phyloP scores from a whole-genome alignment of 2,888 invertebrate genomes.

The Pegoplata infirma region DNA sequence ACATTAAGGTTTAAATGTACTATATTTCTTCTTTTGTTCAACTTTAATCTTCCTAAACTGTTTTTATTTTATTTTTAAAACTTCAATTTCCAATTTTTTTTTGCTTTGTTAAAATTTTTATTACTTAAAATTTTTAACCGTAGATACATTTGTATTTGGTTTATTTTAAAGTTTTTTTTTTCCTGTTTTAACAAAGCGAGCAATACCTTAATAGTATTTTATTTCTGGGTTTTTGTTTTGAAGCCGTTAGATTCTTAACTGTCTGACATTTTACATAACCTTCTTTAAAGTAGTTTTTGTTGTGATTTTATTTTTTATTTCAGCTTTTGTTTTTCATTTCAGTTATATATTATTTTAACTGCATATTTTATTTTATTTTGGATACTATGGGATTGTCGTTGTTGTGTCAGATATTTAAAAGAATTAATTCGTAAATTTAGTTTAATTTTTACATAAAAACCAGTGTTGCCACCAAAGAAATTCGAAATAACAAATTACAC shows the following conservation, averaged over 20 bases:
- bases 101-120: conserved; percentile 10
- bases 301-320: conserved; percentile 13
- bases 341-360: conserved; percentile 34
- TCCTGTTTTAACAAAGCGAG: conserved; percentile 47
- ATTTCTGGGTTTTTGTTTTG: conserved; percentile 61
- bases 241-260: conserved; percentile 75
- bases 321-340: background rate
- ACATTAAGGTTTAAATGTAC: too few relatives aligned
- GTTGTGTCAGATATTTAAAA: conserved; percentile 2
- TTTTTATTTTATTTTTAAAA: background rate
- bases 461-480: too few relatives aligned
- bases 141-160: conserved; percentile 11
- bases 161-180: conserved; percentile 27
- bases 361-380: conserved; percentile 45
- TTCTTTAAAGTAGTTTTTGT: conserved; percentile 66
- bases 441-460: too few relatives aligned
- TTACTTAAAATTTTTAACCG: conserved; percentile 27
- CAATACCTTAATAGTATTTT: conserved; percentile 37
- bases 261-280: conserved; percentile 77
- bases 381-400: conserved; percentile 17
- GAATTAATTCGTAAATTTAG: background rate
- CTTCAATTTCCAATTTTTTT: background rate
- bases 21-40: conserved; percentile 14
- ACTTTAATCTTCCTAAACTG: conserved; percentile 32
- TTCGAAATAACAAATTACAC: too few relatives aligned